phyloP scores from a whole-genome alignment of 1,140 invertebrate genomes.

The Lithobius niger region DNA sequence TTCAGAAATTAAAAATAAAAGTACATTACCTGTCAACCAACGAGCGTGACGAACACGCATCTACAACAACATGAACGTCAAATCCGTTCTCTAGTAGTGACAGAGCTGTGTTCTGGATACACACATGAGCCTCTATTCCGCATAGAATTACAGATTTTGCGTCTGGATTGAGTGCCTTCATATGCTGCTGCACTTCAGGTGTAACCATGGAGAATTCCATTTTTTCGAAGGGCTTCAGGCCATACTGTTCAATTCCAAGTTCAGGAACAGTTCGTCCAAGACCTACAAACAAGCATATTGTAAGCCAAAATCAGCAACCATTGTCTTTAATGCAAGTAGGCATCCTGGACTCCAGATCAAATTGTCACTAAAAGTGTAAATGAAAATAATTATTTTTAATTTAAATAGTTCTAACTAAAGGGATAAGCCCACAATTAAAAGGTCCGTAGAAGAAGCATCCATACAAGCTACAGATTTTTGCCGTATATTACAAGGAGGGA shows the following conservation, averaged over 20 bases:
- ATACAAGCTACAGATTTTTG: no score
- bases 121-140: constrained; percentile 54
- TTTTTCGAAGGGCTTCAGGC: constrained; percentile 38
- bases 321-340: no score
- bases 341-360: no score
- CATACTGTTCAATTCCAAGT: constrained; percentile 35
- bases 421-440: no score
- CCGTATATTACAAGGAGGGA: no score
- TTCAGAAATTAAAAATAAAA: neutral
- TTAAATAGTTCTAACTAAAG: no score
- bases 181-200: constrained; percentile 35
- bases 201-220: constrained; percentile 47
- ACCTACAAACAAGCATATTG: no score
- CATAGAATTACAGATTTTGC: constrained; percentile 43
- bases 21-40: constrained; percentile 43
- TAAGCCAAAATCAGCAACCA: no score
- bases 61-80: constrained; percentile 49
- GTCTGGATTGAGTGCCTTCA: constrained; percentile 19
- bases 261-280: constrained; percentile 46
- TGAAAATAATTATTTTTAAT: no score
- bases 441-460: no score
- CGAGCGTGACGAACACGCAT: constrained; percentile 44
- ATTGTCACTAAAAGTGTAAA: no score
- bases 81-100: constrained; percentile 40
- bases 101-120: constrained; percentile 45